Evolutionary conservation across 1,140 invertebrate species (phyloP).

Genomic region (Gonioctena quinquepunctata): DNA sequence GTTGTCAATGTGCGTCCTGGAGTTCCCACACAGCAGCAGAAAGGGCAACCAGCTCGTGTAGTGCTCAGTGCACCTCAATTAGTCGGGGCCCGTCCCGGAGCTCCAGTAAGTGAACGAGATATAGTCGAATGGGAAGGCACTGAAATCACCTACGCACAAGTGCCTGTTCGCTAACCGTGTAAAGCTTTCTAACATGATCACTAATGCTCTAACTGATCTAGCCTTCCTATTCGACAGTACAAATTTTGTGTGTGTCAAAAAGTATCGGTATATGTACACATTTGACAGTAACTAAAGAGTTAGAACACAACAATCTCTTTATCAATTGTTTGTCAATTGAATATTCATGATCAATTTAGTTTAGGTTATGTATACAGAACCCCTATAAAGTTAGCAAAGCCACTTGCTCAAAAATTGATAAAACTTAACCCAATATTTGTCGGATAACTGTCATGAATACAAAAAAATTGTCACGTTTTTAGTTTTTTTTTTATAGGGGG

Average conservation of each 20-base stretch:
- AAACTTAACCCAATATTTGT: too few species aligned
- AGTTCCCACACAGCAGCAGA: constrained; percentile 69
- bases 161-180: constrained; percentile 3
- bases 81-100: constrained; percentile 76
- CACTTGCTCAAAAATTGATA: too few species aligned
- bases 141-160: not conserved
- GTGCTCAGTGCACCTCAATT: constrained; percentile 80
- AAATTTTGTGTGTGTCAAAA: constrained; percentile 14
- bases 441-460: too few species aligned
- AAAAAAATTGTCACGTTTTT: too few species aligned
- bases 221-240: constrained; percentile 16
- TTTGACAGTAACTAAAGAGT: constrained; percentile 12
- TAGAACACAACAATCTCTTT: not conserved
- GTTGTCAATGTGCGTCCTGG: constrained; percentile 81
- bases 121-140: constrained; percentile 35
- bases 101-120: constrained; percentile 68
- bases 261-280: not conserved
- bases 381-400: too few species aligned
- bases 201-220: constrained; percentile 13
- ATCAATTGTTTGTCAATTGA: not conserved
- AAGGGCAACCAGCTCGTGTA: constrained; percentile 73
- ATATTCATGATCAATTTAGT: not conserved
- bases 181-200: not conserved
- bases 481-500: too few species aligned
- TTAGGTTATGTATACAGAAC: not conserved